Base-by-base conservation (phyloP, 1,140 invertebrate species). In the Trichogramma pretiosum region DNA sequence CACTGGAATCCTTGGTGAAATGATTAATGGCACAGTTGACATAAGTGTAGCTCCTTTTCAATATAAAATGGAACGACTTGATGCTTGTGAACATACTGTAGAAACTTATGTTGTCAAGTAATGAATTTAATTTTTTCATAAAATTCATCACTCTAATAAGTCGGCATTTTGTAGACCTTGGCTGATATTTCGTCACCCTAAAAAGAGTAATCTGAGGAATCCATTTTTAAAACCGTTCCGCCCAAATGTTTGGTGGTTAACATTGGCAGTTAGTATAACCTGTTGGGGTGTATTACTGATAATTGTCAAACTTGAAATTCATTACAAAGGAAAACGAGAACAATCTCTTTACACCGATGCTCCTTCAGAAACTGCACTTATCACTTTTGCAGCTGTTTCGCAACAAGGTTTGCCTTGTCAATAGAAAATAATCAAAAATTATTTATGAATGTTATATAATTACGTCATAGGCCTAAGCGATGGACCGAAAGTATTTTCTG, bases 151-250 rank as follows among this genome's bases (percentile, higher is more conserved):
- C 18, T 30, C 19, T 30, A 45, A 28, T 21, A 17, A 45, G 5
- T 36, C 22, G 16, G 3, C 22, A 26, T n/a, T n/a, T n/a, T 48
- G 2, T 19, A 79, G 77, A 43, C 68, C 74, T 2, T 73, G 69
- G 41, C 78, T 83, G 50, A 77, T 83, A 28, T 79, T 83, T 48
- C 73, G 79, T 5, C 79, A 82, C 64, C 81, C 81, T 0, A 78
- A 74, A 46, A 73, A 69, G 3, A 74, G 67, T 54, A 72, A 74
- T 14, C 64, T 81, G 53, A 70, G 72, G 42, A 78, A 78, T 48
- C 76, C 55, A 3, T 66, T 68, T 46, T 32, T 68, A 1, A 62
- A 61, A 32, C 64, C 65, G 9, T 59, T 68, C 3, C 19, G 26
- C 2, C 5, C 38, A 9, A 36, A 52, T 13, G 57, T 62, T 8